Evolutionary conservation across 2,797 vertebrate genomes (phyloP), one percentile per base, ranked within the genome.

Genomic region (Myiothlypis chrysogaster): DNA sequence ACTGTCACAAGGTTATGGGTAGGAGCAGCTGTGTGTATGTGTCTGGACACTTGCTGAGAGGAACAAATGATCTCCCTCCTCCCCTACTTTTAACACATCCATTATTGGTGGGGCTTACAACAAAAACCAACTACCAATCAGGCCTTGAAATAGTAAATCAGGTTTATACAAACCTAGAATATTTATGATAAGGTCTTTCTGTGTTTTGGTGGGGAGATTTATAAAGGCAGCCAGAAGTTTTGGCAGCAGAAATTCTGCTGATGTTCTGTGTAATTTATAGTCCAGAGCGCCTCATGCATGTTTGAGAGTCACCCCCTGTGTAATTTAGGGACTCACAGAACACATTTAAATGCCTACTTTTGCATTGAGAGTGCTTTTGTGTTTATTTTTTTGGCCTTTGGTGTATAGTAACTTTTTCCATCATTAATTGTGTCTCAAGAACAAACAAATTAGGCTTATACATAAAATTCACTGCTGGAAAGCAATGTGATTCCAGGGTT

Each of bases 201-300:
- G 37, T 94, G 84, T 90, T 92, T 95, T 87, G 28, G 19, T 69
- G 57, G 21, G 39, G 19, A 94, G 91, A 90, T 91, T 96, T 95
- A 81, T 83, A 87, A 49, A 8, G 59, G 35, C 19, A 89, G 82
- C 4, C 43, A 91, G 72, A 84, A 90, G 14, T 83, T 95, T 63
- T 64, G 68, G 68, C 87, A 94, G 87, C 27, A 83, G 64, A 89
- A 87, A 82, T 92, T 43, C 53, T 87, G 69, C 78, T 81, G 71
- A 92, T 50, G 20, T 69, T 80, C 14, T 25, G 6, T 55, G 41
- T 85, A 87, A 94, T 92, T 93, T 96, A 94, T 65, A 32, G 47
- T 75, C 32, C 35, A 69, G 22, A 70, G 52, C 25, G 35, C 30
- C 53, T 69, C 39, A 41, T 50, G 37, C 1, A 1, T 86, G 18